Conservation (phyloP, 2,888 invertebrate species). For the Andrena chrysosceles region DNA sequence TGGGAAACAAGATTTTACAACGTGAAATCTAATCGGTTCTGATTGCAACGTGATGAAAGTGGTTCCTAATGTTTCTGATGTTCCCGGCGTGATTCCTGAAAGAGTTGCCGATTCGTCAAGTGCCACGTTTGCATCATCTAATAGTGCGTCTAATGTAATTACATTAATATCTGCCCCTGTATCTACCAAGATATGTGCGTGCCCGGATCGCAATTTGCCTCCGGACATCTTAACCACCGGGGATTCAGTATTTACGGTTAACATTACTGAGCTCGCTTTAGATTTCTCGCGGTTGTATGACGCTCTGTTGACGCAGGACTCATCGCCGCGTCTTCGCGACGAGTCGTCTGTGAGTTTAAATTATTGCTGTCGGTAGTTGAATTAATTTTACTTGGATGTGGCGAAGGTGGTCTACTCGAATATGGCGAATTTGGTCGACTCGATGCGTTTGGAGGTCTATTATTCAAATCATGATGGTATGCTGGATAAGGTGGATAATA, state of each 20-base stretch:
- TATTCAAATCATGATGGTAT: background rate
- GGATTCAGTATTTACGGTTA: background rate
- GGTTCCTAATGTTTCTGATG: background rate
- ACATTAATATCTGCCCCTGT: too few relatives aligned
- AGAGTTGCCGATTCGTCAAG: background rate
- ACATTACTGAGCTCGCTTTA: background rate
- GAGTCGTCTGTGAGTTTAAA: background rate
- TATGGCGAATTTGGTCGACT: too few relatives aligned
- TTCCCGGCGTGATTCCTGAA: background rate
- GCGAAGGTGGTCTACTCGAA: background rate
- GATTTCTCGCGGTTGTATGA: background rate
- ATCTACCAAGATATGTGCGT: too few relatives aligned
- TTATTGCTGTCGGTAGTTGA: background rate
- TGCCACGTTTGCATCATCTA: background rate
- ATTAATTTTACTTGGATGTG: background rate
- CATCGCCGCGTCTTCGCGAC: background rate
- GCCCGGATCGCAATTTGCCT: too few relatives aligned
- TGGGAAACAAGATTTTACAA: background rate
- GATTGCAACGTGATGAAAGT: background rate
- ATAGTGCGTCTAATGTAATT: too few relatives aligned
- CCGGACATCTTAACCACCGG: background rate
- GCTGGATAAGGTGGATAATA: background rate
- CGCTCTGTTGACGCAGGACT: background rate
- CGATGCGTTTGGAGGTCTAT: background rate
- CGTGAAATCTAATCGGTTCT: background rate